Evolutionary conservation across 2,113 vertebrate species (phyloP).

Genomic region (Meles meles): DNA sequence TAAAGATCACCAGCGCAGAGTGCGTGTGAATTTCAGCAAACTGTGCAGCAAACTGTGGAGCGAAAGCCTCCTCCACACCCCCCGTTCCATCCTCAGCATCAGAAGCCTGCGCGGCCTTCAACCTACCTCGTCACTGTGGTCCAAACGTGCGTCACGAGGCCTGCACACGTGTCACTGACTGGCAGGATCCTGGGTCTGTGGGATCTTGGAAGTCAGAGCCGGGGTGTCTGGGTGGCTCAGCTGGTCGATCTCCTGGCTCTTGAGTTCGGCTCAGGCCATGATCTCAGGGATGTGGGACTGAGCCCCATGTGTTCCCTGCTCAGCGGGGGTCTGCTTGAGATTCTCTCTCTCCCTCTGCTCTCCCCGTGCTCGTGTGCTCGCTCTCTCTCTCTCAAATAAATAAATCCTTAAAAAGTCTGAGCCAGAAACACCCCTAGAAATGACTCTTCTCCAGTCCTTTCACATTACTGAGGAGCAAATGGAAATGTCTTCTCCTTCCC

Average conservation of each 20-base stretch:
- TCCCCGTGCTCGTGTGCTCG: rapidly evolving
- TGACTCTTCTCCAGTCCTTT: rapidly evolving
- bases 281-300: neutral
- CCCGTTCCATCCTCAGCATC: neutral
- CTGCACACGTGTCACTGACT: neutral
- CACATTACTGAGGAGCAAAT: neutral
- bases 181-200: neutral
- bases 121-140: neutral
- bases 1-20: neutral
- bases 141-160: rapidly evolving
- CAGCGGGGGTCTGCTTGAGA: neutral
- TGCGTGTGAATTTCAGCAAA: no score
- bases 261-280: neutral
- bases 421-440: neutral
- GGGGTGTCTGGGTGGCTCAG: neutral
- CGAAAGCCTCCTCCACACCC: neutral
- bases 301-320: neutral
- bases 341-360: neutral
- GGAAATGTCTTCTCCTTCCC: neutral
- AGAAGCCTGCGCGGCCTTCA: rapidly evolving
- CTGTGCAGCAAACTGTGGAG: rapidly evolving
- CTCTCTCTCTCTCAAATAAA: neutral
- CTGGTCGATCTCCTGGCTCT: no score
- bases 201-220: neutral
- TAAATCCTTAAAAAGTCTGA: neutral